phyloP scores from a whole-genome alignment of 2,888 invertebrate genomes.

The Heliconius ethilla region DNA sequence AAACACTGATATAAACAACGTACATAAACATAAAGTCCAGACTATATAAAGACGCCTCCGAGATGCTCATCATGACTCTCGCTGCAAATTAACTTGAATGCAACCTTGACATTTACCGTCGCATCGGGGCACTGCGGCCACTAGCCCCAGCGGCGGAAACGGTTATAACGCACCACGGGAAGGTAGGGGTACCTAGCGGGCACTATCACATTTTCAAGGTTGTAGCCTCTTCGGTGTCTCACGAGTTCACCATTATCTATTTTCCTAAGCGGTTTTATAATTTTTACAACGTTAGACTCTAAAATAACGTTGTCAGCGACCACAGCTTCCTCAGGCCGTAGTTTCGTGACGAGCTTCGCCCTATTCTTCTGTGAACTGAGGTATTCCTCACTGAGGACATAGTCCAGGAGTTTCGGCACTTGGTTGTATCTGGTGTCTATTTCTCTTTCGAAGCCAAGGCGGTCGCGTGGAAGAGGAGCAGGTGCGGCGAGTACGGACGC shows the following conservation, averaged over 20 bases:
- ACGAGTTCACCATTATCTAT: constrained; percentile 61
- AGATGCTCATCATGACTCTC: constrained; percentile 56
- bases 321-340: constrained; percentile 66
- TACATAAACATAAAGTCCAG: constrained; percentile 63
- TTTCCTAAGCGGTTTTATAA: constrained; percentile 64
- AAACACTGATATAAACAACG: constrained; percentile 56
- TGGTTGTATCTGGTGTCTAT: constrained; percentile 67
- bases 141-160: constrained; percentile 78
- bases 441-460: constrained; percentile 73
- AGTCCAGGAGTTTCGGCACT: constrained; percentile 66
- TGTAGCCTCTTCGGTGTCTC: constrained; percentile 74
- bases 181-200: constrained; percentile 77
- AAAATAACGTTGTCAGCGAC: constrained; percentile 72
- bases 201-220: constrained; percentile 77
- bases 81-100: constrained; percentile 58
- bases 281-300: constrained; percentile 72
- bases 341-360: constrained; percentile 71
- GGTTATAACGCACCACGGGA: constrained; percentile 70
- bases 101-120: constrained; percentile 75
- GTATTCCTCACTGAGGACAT: constrained; percentile 64
- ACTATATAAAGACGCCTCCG: constrained; percentile 51
- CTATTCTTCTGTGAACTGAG: constrained; percentile 67
- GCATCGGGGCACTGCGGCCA: constrained; percentile 52
- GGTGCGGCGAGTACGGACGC: constrained; percentile 61
- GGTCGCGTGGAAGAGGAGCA: constrained; percentile 57